Percentiles rank a stretch among this genome's conserved stretches.
phyloP scores from a whole-genome alignment of 1,140 invertebrate genomes.

The Kradibia gibbosae region DNA sequence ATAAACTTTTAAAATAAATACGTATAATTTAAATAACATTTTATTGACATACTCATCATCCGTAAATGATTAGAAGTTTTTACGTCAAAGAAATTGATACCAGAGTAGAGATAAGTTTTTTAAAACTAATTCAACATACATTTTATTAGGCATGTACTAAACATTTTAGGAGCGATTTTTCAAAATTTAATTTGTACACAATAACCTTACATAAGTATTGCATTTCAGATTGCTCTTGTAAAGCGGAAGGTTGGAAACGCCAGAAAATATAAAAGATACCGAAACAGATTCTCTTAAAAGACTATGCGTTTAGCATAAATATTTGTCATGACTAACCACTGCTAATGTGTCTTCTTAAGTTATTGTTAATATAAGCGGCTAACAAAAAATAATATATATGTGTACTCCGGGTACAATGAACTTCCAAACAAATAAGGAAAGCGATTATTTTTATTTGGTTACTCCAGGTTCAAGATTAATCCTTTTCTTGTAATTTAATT shows the following conservation, averaged over 20 bases:
- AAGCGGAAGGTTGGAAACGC: not conserved
- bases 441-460: too few species aligned
- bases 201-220: not conserved
- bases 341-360: slow-evolving; percentile 10
- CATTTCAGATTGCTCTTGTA: not conserved
- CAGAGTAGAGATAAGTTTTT: not conserved
- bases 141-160: not conserved
- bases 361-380: not conserved
- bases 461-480: too few species aligned
- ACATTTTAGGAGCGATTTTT: slow-evolving; percentile 13
- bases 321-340: slow-evolving; percentile 1
- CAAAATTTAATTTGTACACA: slow-evolving; percentile 1
- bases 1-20: too few species aligned
- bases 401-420: too few species aligned
- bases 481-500: too few species aligned
- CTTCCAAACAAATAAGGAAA: too few species aligned
- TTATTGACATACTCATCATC: too few species aligned
- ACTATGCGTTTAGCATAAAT: slow-evolving; percentile 31
- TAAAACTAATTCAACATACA: not conserved
- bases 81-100: not conserved
- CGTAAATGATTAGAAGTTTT: not conserved
- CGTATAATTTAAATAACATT: too few species aligned
- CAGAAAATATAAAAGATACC: slow-evolving; percentile 3
- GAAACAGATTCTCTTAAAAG: slow-evolving; percentile 1
- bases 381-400: not conserved